Evolutionary conservation across 2,888 invertebrate species (phyloP).

Genomic region (Blera fallax): DNA sequence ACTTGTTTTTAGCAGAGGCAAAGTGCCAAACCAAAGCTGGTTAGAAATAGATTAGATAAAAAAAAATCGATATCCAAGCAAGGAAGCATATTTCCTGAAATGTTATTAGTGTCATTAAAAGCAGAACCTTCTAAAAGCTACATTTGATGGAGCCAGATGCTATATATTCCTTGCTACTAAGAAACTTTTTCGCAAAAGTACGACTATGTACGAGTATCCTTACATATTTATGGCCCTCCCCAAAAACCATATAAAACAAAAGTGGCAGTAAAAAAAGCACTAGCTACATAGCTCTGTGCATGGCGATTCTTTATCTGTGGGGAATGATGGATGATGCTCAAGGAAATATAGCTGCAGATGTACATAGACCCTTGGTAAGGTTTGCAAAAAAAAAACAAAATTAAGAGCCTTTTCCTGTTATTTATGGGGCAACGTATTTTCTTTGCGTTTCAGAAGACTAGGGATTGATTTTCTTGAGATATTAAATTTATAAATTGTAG

Average conservation of each 20-base stretch:
- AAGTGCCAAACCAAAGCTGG: too few relatives aligned
- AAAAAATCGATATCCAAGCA: too few relatives aligned
- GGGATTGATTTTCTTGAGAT: too few relatives aligned
- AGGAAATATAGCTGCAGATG: neutral
- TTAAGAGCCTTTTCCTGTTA: neutral
- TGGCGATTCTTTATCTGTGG: neutral
- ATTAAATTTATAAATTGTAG: too few relatives aligned
- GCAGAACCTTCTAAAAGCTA: too few relatives aligned
- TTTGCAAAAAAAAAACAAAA: neutral
- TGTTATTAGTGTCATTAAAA: too few relatives aligned
- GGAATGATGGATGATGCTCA: neutral
- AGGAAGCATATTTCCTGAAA: too few relatives aligned
- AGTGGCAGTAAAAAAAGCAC: neutral
- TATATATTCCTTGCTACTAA: neutral
- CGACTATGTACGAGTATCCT: too few relatives aligned
- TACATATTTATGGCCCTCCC: neutral
- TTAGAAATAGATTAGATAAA: too few relatives aligned
- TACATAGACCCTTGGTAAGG: neutral
- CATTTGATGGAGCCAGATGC: neutral
- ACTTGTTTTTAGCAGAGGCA: too few relatives aligned
- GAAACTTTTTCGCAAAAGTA: neutral
- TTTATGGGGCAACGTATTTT: neutral
- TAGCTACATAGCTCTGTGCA: neutral
- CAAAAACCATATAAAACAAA: neutral
- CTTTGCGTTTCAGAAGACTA: neutral